phyloP scores from a whole-genome alignment of 2,797 vertebrate genomes.

The Podarcis siculus region DNA sequence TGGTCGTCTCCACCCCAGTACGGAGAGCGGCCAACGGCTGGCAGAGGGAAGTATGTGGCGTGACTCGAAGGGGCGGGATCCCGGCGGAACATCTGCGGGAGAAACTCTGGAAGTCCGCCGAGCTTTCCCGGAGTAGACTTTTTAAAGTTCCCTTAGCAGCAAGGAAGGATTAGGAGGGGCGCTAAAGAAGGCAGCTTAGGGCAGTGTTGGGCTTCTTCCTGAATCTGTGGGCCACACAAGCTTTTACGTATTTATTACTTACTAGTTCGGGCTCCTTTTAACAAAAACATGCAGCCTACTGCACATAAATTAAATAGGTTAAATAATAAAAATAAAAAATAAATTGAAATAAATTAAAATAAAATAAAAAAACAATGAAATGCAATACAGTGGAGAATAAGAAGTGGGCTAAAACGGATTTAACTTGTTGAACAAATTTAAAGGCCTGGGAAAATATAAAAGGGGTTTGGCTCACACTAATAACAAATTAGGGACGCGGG shows the following conservation, averaged over 20 bases:
- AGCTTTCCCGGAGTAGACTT: not conserved
- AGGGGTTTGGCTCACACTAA: no score
- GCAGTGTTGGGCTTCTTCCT: not conserved
- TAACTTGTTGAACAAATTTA: no score
- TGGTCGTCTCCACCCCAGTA: not conserved
- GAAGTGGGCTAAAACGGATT: not conserved
- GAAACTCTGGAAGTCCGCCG: not conserved
- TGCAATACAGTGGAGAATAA: not conserved
- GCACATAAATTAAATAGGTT: not conserved
- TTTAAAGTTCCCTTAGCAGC: not conserved
- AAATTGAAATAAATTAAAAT: no score
- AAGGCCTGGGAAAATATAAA: not conserved
- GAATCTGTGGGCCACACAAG: no score
- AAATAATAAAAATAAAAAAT: not conserved
- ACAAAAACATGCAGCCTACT: not conserved
- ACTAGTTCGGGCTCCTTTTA: not conserved
- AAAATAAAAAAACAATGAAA: not conserved
- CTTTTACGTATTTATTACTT: no score
- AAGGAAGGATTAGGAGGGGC: not conserved
- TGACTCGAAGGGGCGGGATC: not conserved
- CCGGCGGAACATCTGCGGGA: not conserved
- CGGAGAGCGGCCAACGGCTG: not conserved
- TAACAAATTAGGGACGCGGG: not conserved
- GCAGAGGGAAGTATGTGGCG: not conserved
- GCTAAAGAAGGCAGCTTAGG: not conserved